Base-by-base conservation (phyloP, 2,797 vertebrate genomes). In the Champsocephalus gunnari region DNA sequence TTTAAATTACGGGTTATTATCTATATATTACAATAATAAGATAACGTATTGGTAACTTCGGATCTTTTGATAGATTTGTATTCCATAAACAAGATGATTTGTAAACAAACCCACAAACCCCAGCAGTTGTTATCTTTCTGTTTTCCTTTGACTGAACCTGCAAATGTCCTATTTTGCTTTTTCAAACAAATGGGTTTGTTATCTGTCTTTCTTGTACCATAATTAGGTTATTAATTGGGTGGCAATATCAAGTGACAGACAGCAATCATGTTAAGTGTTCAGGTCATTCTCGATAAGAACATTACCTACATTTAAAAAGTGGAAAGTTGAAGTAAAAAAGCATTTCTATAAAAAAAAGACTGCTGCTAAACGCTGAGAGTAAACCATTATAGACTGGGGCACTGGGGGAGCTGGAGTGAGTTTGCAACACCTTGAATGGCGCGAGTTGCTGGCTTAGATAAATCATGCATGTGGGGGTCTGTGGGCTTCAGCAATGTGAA, bases 401-500 rank as follows among this genome's bases (percentile, higher is more conserved):
- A 73, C 70, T 77, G 73, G 64, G 71, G 74, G 72, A 86, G 66
- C 71, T 81, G 80, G 62, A 89, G 90, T 86, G 77, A 86, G 84
- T 84, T 86, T 85, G 86, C 85, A 91, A 80, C 89, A 88, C 76
- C 87, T 89, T 70, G 87, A 79, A 88, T 77, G 81, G 85, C 76
- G 80, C 67, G 78, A 90, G 86, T 90, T 80, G 73, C 89, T 91
- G 90, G 90, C 87, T 94, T 79, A 92, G 91, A 95, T 95, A 94
- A 95, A 94, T 92, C 85, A 92, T 90, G 90, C 82, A 90, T 88
- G 87, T 49, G 87, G 71, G 88, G 90, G 89, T 93, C 91, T 90
- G 88, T 90, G 82, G 87, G 88, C 90, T 93, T 91, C 87, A 89
- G 92, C 82, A 90, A 93, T 90, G 92, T 92, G 92, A 93, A 93